Evolutionary conservation across 2,113 vertebrate species (phyloP).

Genomic region (Vulpes lagopus): DNA sequence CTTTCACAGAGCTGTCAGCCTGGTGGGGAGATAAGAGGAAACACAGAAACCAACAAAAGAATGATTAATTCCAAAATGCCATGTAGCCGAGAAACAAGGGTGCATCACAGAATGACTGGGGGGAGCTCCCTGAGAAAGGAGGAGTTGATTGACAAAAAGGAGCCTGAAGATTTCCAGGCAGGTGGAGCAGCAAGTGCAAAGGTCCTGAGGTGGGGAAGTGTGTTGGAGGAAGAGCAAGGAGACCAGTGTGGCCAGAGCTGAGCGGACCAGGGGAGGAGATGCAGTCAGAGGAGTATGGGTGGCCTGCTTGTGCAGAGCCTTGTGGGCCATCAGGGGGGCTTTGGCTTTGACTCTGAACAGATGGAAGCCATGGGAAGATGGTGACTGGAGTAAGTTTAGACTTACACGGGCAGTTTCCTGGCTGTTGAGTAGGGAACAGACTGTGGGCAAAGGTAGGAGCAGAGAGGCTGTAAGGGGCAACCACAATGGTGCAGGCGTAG

Average conservation of each 20-base stretch:
- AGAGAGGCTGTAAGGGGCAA: neutral
- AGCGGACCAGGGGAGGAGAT: too few species aligned
- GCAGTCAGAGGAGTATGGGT: neutral
- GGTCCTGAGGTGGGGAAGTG: neutral
- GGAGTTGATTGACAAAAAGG: neutral
- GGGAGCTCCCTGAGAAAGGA: neutral
- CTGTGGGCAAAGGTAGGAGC: neutral
- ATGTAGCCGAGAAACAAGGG: neutral
- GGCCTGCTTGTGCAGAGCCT: neutral
- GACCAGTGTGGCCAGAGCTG: neutral
- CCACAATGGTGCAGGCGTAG: accelerated
- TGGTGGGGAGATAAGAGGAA: neutral
- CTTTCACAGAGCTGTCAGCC: neutral
- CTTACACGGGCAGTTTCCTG: neutral
- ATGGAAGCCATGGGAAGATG: neutral
- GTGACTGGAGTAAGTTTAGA: neutral
- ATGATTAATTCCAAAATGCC: neutral
- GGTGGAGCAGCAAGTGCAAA: neutral
- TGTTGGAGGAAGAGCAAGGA: neutral
- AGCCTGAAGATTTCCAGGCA: neutral
- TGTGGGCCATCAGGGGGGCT: neutral
- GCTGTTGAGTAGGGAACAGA: neutral
- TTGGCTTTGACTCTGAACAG: neutral
- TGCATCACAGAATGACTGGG: neutral
- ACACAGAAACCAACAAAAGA: neutral